These are phyloP conservation scores for Mycogona germanica DNA, from an alignment of 2,888 invertebrate species.

Conservation along the genomic window DNA sequence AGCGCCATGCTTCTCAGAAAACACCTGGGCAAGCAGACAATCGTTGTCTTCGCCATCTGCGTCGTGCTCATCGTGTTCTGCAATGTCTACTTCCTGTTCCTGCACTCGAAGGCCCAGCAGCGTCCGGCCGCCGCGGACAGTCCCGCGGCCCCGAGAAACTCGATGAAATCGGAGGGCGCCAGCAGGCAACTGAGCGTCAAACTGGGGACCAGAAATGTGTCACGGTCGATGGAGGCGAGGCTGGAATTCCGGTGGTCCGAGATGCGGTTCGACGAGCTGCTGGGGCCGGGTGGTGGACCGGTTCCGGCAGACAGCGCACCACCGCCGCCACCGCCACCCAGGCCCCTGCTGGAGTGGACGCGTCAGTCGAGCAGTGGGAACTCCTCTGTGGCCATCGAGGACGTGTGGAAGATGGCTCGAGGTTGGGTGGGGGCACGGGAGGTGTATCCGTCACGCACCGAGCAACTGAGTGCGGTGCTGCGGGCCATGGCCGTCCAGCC, in stretches of 20 bases:
- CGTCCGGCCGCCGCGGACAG: background rate
- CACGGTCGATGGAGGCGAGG: no score
- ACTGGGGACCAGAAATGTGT: no score
- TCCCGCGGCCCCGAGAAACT: background rate
- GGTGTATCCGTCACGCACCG: slow-evolving; percentile 26
- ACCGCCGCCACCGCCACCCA: background rate
- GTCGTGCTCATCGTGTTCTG: background rate
- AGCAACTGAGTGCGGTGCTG: slow-evolving; percentile 29
- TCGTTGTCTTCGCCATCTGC: background rate
- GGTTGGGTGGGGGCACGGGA: slow-evolving; percentile 30
- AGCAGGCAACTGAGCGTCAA: no score
- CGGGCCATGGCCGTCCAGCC: slow-evolving; percentile 29
- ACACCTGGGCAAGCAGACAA: background rate
- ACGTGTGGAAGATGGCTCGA: slow-evolving; percentile 29
- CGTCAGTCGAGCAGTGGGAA: no score
- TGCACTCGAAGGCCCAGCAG: background rate
- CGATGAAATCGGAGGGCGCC: no score
- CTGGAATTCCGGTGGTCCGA: no score
- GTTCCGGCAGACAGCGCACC: background rate
- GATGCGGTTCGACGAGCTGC: background rate
- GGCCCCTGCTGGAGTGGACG: background rate
- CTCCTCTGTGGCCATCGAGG: background rate
- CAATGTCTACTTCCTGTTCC: slow-evolving; percentile 1
- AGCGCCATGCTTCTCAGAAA: background rate
- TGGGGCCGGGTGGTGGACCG: background rate